phyloP scores from a whole-genome alignment of 2,888 invertebrate species.

The Taphrorychus bicolor region DNA sequence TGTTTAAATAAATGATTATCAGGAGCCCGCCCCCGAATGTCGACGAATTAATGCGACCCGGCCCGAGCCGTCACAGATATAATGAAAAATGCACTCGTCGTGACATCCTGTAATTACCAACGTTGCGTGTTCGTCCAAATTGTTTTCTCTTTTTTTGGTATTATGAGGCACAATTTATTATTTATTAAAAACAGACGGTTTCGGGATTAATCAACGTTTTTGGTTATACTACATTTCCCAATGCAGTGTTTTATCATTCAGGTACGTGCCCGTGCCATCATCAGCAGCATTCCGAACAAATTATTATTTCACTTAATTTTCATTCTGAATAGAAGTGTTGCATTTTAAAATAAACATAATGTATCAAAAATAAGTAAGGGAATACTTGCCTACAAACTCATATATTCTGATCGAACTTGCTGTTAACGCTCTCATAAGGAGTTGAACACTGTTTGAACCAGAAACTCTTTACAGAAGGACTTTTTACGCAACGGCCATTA shows the following conservation, averaged over 20 bases:
- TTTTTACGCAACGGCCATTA: not conserved
- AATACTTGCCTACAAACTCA: too few species aligned
- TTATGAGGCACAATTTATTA: constrained; percentile 1
- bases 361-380: too few species aligned
- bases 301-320: too few species aligned
- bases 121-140: constrained; percentile 8
- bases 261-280: too few species aligned
- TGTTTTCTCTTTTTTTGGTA: constrained; percentile 5
- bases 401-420: too few species aligned
- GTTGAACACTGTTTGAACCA: too few species aligned
- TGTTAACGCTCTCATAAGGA: too few species aligned
- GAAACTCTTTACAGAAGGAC: not conserved
- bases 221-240: too few species aligned
- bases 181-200: not conserved
- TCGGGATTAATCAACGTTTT: not conserved
- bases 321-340: too few species aligned
- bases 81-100: constrained; percentile 13
- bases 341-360: too few species aligned
- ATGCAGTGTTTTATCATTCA: too few species aligned
- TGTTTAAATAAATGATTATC: constrained; percentile 27
- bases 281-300: too few species aligned
- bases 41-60: constrained; percentile 6
- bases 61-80: constrained; percentile 10
- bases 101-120: constrained; percentile 13
- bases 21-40: constrained; percentile 4